Conservation (phyloP, 2,113 vertebrate species). For the Paracanthobrama guichenoti region DNA sequence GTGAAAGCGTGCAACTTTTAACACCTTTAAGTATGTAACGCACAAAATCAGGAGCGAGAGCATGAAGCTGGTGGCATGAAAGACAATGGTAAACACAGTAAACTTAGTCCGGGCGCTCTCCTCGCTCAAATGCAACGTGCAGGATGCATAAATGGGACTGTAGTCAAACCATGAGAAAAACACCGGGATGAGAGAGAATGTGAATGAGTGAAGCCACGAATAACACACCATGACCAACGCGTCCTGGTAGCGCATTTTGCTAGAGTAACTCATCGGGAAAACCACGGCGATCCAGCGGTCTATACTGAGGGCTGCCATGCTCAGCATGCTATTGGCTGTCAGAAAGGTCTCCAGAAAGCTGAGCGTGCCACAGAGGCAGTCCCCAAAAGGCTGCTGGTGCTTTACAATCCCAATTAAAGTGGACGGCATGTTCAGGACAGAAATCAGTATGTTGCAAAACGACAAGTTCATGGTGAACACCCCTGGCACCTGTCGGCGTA, state of each 20-base stretch:
- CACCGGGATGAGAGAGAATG: conserved; percentile 78
- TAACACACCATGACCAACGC: conserved; percentile 83
- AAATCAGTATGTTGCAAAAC: conserved; percentile 84
- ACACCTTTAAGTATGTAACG: conserved; percentile 83
- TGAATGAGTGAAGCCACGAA: conserved; percentile 81
- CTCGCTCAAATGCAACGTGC: conserved; percentile 76
- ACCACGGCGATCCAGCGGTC: conserved; percentile 86
- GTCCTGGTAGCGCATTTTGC: conserved; percentile 84
- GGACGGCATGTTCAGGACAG: conserved; percentile 81
- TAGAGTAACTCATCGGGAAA: conserved; percentile 82
- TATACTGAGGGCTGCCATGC: conserved; percentile 83
- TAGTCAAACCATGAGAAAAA: conserved; percentile 84
- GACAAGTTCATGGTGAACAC: conserved; percentile 84
- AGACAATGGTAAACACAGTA: conserved; percentile 80
- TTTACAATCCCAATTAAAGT: conserved; percentile 77
- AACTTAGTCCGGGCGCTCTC: conserved; percentile 75
- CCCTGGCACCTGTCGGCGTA: conserved; percentile 81
- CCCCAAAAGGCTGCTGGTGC: conserved; percentile 77
- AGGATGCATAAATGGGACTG: conserved; percentile 79
- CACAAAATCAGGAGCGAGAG: conserved; percentile 81
- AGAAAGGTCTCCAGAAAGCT: conserved; percentile 85
- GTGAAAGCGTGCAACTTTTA: conserved; percentile 83
- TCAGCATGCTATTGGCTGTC: conserved; percentile 82
- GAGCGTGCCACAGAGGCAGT: conserved; percentile 76
- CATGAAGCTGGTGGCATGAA: conserved; percentile 81